Evolutionary conservation across 2,888 invertebrate species (phyloP), one percentile per base, ranked within the genome.

Genomic region (Rutpela maculata): DNA sequence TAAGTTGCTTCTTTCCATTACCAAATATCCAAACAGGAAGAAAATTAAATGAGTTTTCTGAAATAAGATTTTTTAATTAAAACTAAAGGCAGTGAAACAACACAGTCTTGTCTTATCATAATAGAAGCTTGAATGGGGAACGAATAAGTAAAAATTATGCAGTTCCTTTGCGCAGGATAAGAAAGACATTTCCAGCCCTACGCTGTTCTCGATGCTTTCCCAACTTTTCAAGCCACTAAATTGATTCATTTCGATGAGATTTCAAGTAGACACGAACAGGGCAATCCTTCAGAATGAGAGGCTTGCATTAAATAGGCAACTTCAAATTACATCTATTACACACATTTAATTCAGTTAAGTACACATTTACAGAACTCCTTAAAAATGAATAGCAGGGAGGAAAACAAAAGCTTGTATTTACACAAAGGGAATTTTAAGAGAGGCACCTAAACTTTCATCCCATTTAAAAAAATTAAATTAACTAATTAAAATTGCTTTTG

Each of bases 161-260:
- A 77, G 75, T 82, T 78, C 77, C 60, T 73, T 78, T 60, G 79
- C 75, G 75, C 63, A 31, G 75, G 75, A 75, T 62, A 71, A 63
- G 71, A 70, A 71, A 75, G 70, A 70, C 70, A 75, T 75, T 75
- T 65, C 1, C 56, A 65, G 70, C 74, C 59, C 43, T 31, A 12
- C 77, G 50, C 38, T 65, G 35, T 43, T 43, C 43, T 15, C 43
- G 43, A 43, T 43, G 31, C 59, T 63, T 77, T 77, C 78, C 55
- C 70, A 68, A 75, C 74, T 81, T 80, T 79, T 74, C 77, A 77
- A 77, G 78, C 78, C 75, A 70, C 70, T 78, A 79, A 81, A 82
- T 81, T 81, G 82, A 83, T 84, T 83, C 80, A 81, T 81, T 83
- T 82, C 81, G 75, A 81, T 80, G 80, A 80, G 81, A 81, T 81